phyloP scores from a whole-genome alignment of 2,888 invertebrate species.

The Parelbella ahira region DNA sequence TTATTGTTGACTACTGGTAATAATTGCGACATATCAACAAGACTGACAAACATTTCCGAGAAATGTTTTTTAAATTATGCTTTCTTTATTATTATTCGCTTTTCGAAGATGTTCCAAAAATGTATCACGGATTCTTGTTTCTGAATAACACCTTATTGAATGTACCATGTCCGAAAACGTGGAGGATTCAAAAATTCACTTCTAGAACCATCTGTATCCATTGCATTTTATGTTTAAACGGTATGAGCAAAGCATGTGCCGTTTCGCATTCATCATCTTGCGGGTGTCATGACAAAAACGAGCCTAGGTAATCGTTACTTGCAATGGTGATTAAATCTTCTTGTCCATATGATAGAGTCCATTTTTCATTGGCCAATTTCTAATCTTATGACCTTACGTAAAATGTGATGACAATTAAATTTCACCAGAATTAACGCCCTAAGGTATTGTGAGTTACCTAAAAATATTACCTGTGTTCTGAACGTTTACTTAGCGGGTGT shows the following conservation, averaged over 20 bases:
- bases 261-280: constrained; percentile 49
- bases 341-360: not conserved
- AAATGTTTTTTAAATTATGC: no score
- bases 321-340: not conserved
- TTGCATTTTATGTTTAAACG: constrained; percentile 34
- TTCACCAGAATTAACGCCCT: constrained; percentile 13
- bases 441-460: constrained; percentile 3
- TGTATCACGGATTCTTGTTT: no score
- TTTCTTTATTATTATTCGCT: no score
- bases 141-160: no score
- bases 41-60: no score
- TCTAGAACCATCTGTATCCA: constrained; percentile 25
- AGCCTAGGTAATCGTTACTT: constrained; percentile 15
- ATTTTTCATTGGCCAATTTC: not conserved
- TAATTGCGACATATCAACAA: no score
- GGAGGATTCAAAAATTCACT: not conserved
- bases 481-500: constrained; percentile 1
- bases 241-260: constrained; percentile 45
- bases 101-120: no score
- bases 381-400: not conserved
- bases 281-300: constrained; percentile 25
- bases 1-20: no score
- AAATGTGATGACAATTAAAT: constrained; percentile 10
- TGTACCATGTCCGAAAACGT: no score
- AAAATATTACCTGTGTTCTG: constrained; percentile 13